Evolutionary conservation across 2,797 vertebrate genomes (phyloP).

Genomic region (Oryzias sinensis): DNA sequence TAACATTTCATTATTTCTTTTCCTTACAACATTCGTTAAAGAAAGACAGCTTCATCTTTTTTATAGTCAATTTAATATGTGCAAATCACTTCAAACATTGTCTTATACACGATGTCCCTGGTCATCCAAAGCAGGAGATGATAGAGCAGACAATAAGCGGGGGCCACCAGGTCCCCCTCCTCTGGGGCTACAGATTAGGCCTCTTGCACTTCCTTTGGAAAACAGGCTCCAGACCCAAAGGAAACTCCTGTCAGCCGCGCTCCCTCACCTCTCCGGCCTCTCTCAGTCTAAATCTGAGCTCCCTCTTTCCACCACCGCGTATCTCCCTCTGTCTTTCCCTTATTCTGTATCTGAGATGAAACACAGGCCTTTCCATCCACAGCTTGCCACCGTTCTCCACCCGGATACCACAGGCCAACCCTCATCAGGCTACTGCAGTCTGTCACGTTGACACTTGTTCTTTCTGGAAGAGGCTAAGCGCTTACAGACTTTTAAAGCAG

Average conservation of each 20-base stretch:
- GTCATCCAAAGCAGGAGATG: slow-evolving; percentile 73
- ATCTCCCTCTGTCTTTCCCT: slow-evolving; percentile 35
- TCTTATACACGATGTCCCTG: slow-evolving; percentile 52
- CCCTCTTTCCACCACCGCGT: slow-evolving; percentile 43
- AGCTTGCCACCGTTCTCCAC: slow-evolving; percentile 60
- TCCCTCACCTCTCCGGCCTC: slow-evolving; percentile 89
- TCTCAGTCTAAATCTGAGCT: slow-evolving; percentile 44
- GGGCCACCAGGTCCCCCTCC: slow-evolving; percentile 72
- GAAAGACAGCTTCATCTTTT: too few species aligned
- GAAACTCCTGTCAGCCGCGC: slow-evolving; percentile 83
- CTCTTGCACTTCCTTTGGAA: slow-evolving; percentile 89
- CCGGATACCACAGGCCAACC: slow-evolving; percentile 62
- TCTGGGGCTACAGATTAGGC: slow-evolving; percentile 86
- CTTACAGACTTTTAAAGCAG: background rate
- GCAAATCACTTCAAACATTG: slow-evolving; percentile 19
- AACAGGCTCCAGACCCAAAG: slow-evolving; percentile 78
- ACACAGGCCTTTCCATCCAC: slow-evolving; percentile 66
- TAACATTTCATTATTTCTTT: background rate
- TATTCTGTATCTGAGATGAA: slow-evolving; percentile 64
- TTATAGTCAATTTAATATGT: slow-evolving; percentile 19
- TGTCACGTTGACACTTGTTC: slow-evolving; percentile 39
- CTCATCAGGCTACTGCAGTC: slow-evolving; percentile 67
- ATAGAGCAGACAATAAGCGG: slow-evolving; percentile 81
- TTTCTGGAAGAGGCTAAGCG: slow-evolving; percentile 2
- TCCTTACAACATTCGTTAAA: background rate